Evolutionary conservation across 2,888 invertebrate species (phyloP), one percentile per base, ranked within the genome.

Genomic region (Oscheius sp.): DNA sequence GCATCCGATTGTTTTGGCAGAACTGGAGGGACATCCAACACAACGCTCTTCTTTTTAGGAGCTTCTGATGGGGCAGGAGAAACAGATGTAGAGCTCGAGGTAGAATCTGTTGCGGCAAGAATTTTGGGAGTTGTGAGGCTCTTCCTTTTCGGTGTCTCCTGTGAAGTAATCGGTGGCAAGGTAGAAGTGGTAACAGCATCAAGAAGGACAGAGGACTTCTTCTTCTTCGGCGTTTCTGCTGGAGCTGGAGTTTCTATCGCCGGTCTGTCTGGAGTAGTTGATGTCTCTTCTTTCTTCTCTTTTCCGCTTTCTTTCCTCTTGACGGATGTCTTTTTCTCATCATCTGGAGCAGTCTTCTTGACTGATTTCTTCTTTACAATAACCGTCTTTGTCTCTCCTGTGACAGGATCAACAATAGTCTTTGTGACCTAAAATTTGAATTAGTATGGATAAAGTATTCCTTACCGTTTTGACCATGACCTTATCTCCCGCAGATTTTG

Each of bases 341-440:
- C 46, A 61, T 61, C 71, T 27, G 52, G 7, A 2, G 23, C 13
- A 7, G 7, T 53, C 52, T 71, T 61, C 43, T 71, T 71, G 21
- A 61, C 35, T 18, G 43, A 35, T 49, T 71, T 61, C 52, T 61
- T 71, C 52, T 59, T 71, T 3, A 43, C 29, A 35, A 35, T 35
- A 16, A 46, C 69, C 6, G 23, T 56, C 43, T 71, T 71, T 13
- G 45, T 23, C 49, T 71, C 61, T 18, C 56, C 53, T 43, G 45
- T 43, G 13, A 45, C 58, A 1, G 55, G 45, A 21, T 45, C 56
- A 9, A 56, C 69, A 69, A 69, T 56, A 12, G 55, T 35, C 41
- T 56, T 56, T 1, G 55, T 43, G 56, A 69, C 25, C 45, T 49
- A 23, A 66, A 52, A 9, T 66, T 56, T 25, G 9, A 35, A 35